These are phyloP conservation scores for Chelonoidis abingdonii DNA, from an alignment of 2,113 vertebrate species.

Conservation along the genomic window DNA sequence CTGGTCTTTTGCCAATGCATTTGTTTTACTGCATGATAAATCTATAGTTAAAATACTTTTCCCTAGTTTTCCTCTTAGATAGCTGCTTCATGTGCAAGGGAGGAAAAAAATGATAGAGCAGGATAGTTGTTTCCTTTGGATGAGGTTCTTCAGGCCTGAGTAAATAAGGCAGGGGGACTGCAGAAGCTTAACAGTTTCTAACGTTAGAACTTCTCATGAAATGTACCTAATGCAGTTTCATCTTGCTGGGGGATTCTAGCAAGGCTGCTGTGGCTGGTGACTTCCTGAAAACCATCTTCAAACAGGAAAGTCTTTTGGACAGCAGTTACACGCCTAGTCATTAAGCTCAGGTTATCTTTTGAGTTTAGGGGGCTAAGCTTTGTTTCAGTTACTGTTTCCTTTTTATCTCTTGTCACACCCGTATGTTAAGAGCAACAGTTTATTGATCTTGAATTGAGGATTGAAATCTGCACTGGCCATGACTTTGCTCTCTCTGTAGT, in stretches of 20 bases:
- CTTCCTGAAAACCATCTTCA: not conserved
- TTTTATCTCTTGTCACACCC: not conserved
- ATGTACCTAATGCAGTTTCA: not conserved
- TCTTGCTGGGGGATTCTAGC: not conserved
- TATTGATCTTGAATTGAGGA: not conserved
- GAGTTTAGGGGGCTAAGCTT: not conserved
- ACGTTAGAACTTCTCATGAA: no score
- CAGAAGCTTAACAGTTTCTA: not conserved
- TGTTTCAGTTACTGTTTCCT: not conserved
- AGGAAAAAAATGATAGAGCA: not conserved
- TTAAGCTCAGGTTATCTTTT: not conserved
- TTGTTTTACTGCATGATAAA: not conserved
- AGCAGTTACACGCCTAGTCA: not conserved
- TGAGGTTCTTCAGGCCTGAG: not conserved
- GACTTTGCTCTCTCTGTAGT: not conserved
- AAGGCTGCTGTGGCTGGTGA: no score
- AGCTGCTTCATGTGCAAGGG: rapidly evolving
- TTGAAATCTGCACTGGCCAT: not conserved
- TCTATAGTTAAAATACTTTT: not conserved
- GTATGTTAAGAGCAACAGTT: not conserved
- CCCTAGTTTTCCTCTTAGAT: not conserved
- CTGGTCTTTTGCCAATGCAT: not conserved
- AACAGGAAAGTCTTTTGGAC: not conserved
- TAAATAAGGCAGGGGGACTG: not conserved
- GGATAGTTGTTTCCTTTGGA: not conserved